Evolutionary conservation across 1,140 invertebrate species (phyloP).

Genomic region (Brachionus manjavacas): DNA sequence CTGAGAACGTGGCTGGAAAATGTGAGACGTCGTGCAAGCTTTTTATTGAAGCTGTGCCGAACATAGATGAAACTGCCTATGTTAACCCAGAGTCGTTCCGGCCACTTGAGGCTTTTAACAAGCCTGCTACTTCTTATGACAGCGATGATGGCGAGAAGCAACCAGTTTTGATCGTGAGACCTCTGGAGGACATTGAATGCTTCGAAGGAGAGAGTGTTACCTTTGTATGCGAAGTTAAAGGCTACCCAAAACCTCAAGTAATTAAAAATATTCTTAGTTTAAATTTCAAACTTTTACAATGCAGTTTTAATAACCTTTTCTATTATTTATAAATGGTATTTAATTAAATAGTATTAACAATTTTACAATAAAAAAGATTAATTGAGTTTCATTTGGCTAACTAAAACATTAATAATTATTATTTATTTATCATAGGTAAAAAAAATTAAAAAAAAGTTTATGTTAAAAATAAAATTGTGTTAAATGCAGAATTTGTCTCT

Average conservation of each 20-base stretch:
- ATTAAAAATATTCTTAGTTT: neutral
- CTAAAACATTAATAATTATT: no score
- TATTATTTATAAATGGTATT: no score
- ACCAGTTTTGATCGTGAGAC: conserved; percentile 33
- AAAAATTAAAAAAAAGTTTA: no score
- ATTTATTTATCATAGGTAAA: no score
- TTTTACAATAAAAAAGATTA: no score
- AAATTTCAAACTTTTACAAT: no score
- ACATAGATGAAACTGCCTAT: conserved; percentile 21
- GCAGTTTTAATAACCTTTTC: no score
- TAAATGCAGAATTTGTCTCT: no score
- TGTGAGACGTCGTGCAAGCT: conserved; percentile 51
- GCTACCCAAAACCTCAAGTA: conserved; percentile 53
- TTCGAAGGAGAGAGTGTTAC: conserved; percentile 48
- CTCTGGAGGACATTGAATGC: conserved; percentile 38
- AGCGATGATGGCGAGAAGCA: conserved; percentile 35
- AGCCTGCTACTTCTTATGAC: neutral
- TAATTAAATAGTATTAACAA: no score
- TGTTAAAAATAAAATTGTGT: no score
- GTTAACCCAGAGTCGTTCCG: conserved; percentile 30
- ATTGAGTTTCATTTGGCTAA: no score
- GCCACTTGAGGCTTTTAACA: neutral
- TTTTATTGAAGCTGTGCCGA: conserved; percentile 61
- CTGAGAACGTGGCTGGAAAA: conserved; percentile 82
- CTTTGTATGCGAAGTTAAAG: conserved; percentile 51